Base-by-base conservation (phyloP, 2,888 invertebrate genomes). In the Ferrisia virgata region DNA sequence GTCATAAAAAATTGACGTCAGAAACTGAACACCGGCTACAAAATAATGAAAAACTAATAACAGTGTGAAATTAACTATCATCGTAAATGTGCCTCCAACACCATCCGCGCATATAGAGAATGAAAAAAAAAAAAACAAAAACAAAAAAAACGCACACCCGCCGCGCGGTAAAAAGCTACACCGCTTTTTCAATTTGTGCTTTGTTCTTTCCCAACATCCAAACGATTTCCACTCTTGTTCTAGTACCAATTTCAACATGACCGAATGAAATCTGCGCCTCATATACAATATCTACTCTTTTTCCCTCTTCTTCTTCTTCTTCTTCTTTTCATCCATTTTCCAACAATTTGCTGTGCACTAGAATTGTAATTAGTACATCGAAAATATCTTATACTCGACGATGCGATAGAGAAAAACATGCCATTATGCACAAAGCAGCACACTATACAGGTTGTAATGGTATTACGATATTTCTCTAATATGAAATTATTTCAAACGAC, bases 31-130 rank as follows among this genome's bases (percentile, higher is more conserved):
- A 72, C 72, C 72, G 72, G 72, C 33, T 72, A 72, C 72, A 33
- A 72, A 72, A 72, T 72, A 72, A 72, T 72, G 33, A 72, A 72
- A 72, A 72, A 72, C 72, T 72, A 72, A 72, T 72, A 72, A 72
- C 72, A 72, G 72, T 72, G 72, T 33, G 72, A 72, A 72, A 72
- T 72, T 72, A 72, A 72, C 72, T 72, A 72, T 72, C 72, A 72
- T 72, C 72, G 72, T 33, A 33, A 64, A 72, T 33, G 72, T 33
- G 33, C 33, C 72, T n/a, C 72, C 72, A 8, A 15, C 64, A 25
- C 64, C 72, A 47, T 18, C 18, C 47, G 18, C 47, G 8, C 8
- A 3, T 40, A 40, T 40, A 40, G 13, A n/a, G 47, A 47, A 47
- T 18, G 47, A 13, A 8, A 3, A 47, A 15, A 47, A 47, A 47